Evolutionary conservation across 2,113 vertebrate genomes (phyloP), one percentile per base, ranked within the genome.

Genomic region (Struthio camelus): DNA sequence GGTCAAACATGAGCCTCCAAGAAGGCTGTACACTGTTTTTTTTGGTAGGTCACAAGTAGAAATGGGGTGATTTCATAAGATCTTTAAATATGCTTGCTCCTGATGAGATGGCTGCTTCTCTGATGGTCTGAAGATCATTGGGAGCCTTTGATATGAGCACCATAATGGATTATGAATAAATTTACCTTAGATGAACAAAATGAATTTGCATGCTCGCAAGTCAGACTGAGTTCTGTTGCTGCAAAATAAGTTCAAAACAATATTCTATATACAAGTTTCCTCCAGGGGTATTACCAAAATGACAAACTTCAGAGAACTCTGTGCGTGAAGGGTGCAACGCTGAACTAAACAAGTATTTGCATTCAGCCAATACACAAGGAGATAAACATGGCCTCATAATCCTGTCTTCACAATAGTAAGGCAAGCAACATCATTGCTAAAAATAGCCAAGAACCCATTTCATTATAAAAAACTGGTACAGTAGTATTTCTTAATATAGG

Each of bases 161-260:
- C 9, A 6, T 34, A 90, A 85, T 25, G 93, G 69, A 92, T 94
- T 83, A 79, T 77, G 88, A 96, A 96, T 97, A 64, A 90, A 93
- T 80, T 92, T 92, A 48, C 22, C 46, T 84, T 87, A 96, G 71
- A 95, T 67, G 71, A 94, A 59, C 69, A 88, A 95, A 96, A 89
- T 5, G 54, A 83, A 38, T 88, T 86, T 93, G 75, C 53, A 93
- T 27, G 80, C 85, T 94, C 27, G 54, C 51, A 97, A 94, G 59
- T 56, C 61, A n/a, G 50, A 64, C 36, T 72, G 36, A 79, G 51
- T 85, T 76, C 59, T 58, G 44, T 72, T 84, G 71, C 53, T 93
- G 53, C 59, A 79, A 82, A 38, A 42, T n/a, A 78, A 94, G 61
- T 46, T 88, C 38, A 88, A 71, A 91, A 86, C 58, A 59, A 6